Evolutionary conservation across 1,140 invertebrate genomes (phyloP).

Genomic region (Eumaeus atala): DNA sequence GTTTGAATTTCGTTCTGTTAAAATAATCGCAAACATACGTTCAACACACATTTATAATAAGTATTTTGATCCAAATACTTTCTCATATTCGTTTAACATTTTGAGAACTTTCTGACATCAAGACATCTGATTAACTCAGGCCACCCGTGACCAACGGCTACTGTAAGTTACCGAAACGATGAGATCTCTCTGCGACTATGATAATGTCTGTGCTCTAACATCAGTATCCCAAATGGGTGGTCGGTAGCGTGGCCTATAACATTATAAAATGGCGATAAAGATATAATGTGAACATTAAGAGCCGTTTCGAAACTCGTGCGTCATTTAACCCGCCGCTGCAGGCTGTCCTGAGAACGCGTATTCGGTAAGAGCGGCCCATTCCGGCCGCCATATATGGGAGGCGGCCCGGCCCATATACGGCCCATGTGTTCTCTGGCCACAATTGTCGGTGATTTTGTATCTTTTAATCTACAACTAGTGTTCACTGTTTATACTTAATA

Average conservation of each 20-base stretch:
- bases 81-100: too few species aligned
- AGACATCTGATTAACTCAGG: too few species aligned
- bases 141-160: too few species aligned
- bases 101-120: too few species aligned
- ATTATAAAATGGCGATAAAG: constrained; percentile 13
- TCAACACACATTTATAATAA: too few species aligned
- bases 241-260: constrained; percentile 13
- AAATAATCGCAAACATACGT: too few species aligned
- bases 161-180: too few species aligned
- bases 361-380: constrained; percentile 40
- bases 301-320: constrained; percentile 33
- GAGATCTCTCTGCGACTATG: too few species aligned
- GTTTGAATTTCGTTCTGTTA: too few species aligned
- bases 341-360: constrained; percentile 30
- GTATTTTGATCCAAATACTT: too few species aligned
- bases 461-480: constrained; percentile 24
- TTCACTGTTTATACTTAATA: constrained; percentile 29
- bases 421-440: constrained; percentile 29
- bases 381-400: constrained; percentile 34
- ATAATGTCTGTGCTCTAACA: too few species aligned
- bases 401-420: constrained; percentile 35
- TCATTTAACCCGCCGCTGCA: constrained; percentile 36
- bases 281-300: constrained; percentile 22
- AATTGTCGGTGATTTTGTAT: constrained; percentile 36
- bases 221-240: constrained; percentile 13